phyloP scores from a whole-genome alignment of 2,797 vertebrate genomes.

The Diplodus sargus region DNA sequence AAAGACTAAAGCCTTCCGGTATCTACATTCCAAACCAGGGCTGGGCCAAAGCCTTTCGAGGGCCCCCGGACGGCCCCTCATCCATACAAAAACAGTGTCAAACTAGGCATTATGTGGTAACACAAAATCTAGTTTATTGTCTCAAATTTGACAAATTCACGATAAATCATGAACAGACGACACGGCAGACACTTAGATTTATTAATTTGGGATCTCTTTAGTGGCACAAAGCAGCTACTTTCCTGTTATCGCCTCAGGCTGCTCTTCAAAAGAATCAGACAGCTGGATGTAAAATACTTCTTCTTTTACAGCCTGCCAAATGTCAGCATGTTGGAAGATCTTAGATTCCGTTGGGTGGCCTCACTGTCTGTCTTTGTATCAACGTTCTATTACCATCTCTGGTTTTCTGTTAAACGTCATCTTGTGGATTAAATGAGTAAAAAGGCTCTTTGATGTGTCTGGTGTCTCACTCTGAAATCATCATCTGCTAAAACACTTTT shows the following conservation, averaged over 20 bases:
- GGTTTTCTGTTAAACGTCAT: not conserved
- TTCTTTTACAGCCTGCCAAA: conserved; percentile 14
- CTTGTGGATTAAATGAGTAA: not conserved
- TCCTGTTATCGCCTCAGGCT: not conserved
- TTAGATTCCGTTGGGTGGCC: not conserved
- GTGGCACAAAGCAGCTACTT: conserved; percentile 13
- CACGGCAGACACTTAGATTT: not conserved
- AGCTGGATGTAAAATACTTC: conserved; percentile 25
- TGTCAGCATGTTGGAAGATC: not conserved
- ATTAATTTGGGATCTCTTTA: not conserved
- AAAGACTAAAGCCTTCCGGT: not conserved
- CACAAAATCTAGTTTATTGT: too few species aligned
- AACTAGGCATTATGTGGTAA: not conserved
- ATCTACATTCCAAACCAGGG: not conserved
- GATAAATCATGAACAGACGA: conserved; percentile 8
- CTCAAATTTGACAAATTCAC: not conserved
- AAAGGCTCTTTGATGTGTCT: not conserved
- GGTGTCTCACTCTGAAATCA: not conserved
- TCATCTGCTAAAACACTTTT: conserved; percentile 11
- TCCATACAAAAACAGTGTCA: not conserved
- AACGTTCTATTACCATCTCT: conserved; percentile 3
- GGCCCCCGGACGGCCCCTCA: not conserved
- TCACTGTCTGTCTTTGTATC: not conserved
- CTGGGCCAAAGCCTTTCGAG: not conserved
- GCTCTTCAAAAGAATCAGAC: conserved; percentile 21